Evolutionary conservation across 2,113 vertebrate genomes (phyloP), one percentile per base, ranked within the genome.

Genomic region (Petaurus breviceps): DNA sequence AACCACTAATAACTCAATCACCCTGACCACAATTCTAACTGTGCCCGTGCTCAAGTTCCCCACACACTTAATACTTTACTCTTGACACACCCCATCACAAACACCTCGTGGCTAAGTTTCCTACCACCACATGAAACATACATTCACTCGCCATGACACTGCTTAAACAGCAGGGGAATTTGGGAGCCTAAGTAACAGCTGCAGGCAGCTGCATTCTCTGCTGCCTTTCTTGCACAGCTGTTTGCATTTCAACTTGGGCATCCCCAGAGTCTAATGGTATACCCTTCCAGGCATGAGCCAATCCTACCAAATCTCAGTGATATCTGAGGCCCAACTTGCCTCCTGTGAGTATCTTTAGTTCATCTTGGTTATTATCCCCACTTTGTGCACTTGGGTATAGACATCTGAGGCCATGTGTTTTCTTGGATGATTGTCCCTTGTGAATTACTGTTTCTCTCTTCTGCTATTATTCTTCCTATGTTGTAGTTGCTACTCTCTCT

Each of bases 141-240:
- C 68, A 43, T 84, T 84, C 68, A 84, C 68, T 84, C 5, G n/a
- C 68, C 68, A 84, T 84, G 68, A 84, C 68, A 84, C 68, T 84
- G n/a, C 68, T n/a, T 84, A 84, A 84, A 84, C 68, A 84, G 68
- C 68, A 84, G 68, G 68, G 68, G 68, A 84, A 84, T 84, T 84
- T 43, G 37, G 43, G 68, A 84, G 68, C 68, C 68, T 43, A 84
- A 84, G 68, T 43, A 84, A 84, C 68, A 84, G 68, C 68, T 84
- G 68, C 68, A 84, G 68, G n/a, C 68, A 84, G 68, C 68, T 84
- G 68, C 68, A 84, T 84, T 84, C 68, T 84, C 68, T 84, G 68
- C 68, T 84, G 68, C 68, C 37, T 84, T 84, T 43, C 68, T 84
- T 84, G n/a, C 68, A 84, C 68, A 84, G 68, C 68, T 84, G 68